Percentiles rank a stretch among this genome's conserved stretches.
Conservation (phyloP, 2,888 invertebrate genomes). For the Amphipyra tragopoginis region DNA sequence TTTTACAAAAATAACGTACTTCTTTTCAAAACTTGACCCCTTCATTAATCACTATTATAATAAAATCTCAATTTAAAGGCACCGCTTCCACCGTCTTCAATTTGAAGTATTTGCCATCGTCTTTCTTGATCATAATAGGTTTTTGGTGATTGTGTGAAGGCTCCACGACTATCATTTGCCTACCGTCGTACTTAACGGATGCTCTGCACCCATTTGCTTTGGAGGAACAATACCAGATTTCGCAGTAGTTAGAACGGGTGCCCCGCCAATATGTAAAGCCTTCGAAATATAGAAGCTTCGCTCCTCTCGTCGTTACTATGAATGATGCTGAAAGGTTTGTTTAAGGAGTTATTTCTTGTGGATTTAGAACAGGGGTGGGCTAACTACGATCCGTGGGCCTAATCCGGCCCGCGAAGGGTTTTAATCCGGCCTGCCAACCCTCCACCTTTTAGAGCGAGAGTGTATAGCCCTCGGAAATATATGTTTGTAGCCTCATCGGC, state of each 20-base stretch:
- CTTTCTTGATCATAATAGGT: slow-evolving; percentile 27
- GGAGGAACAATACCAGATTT: slow-evolving; percentile 49
- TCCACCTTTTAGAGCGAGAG: no score
- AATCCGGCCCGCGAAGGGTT: no score
- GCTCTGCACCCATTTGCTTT: slow-evolving; percentile 45
- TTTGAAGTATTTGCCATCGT: slow-evolving; percentile 11
- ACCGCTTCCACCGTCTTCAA: background rate
- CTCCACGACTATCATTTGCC: slow-evolving; percentile 17
- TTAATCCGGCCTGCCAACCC: no score
- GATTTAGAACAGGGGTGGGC: no score
- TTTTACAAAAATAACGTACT: no score
- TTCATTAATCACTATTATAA: no score
- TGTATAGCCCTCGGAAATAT: no score
- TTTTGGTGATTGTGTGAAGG: slow-evolving; percentile 48
- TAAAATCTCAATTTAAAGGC: no score
- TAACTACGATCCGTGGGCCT: no score
- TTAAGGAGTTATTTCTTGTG: slow-evolving; percentile 2
- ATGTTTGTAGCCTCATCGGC: no score
- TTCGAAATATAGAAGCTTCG: slow-evolving; percentile 1
- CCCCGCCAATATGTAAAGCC: slow-evolving; percentile 44
- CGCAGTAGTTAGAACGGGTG: background rate
- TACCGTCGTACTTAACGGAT: slow-evolving; percentile 35
- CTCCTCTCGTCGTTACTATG: slow-evolving; percentile 22
- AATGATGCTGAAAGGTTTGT: slow-evolving; percentile 12
- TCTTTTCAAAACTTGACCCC: no score